Conservation (phyloP, 2,888 invertebrate species). For the Phalangium opilio region DNA sequence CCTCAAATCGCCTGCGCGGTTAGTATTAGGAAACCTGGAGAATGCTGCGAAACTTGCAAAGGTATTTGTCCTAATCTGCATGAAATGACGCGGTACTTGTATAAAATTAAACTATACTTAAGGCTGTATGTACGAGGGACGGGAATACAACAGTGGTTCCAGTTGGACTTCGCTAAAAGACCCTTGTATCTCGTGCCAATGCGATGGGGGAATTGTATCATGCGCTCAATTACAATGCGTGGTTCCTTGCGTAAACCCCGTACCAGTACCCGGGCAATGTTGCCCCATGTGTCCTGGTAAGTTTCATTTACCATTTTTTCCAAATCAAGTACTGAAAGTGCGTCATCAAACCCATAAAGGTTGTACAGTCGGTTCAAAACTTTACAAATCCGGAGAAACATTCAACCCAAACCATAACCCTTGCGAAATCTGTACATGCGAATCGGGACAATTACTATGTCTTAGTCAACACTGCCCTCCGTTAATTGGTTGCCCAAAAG, state of each 20-base stretch:
- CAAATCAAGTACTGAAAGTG: background rate
- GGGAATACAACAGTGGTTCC: slow-evolving; percentile 10
- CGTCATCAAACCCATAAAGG: slow-evolving; percentile 1
- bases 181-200: slow-evolving; percentile 13
- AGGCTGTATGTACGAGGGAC: slow-evolving; percentile 16
- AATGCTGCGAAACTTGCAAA: slow-evolving; percentile 14
- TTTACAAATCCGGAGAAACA: slow-evolving; percentile 11
- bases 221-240: slow-evolving; percentile 12
- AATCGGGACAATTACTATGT: slow-evolving; percentile 12
- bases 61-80: slow-evolving; percentile 3
- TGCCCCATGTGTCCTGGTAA: slow-evolving; percentile 1
- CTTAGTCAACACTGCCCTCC: slow-evolving; percentile 13
- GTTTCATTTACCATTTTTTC: background rate
- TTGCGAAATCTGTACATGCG: slow-evolving; percentile 13
- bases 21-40: slow-evolving; percentile 7
- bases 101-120: too few species aligned
- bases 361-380: slow-evolving; percentile 9
- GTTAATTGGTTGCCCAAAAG: slow-evolving; percentile 12
- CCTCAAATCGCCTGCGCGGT: slow-evolving; percentile 9
- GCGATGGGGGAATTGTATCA: slow-evolving; percentile 12
- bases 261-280: slow-evolving; percentile 9
- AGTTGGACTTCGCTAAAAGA: slow-evolving; percentile 10
- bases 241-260: slow-evolving; percentile 12
- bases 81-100: too few species aligned
- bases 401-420: slow-evolving; percentile 10